Base-by-base conservation (phyloP, 1,140 invertebrate genomes). In the Brachionus rubens region DNA sequence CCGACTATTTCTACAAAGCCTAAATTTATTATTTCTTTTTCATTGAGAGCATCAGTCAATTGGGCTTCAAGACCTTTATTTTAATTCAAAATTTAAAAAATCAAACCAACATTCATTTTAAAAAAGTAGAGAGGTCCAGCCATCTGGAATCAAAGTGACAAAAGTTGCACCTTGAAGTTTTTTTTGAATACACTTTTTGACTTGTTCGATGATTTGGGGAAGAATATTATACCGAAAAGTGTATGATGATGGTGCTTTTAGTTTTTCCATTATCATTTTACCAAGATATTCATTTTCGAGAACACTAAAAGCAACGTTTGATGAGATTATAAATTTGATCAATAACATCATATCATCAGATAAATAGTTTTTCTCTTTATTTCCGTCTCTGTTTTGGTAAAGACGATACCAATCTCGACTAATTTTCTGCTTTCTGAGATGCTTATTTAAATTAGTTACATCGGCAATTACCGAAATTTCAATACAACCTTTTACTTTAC, bases 211-310 rank as follows among this genome's bases (percentile, higher is more conserved):
- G 12, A 54, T 26, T 54, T 54, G 50, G 3, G 50, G 16, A 21
- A 54, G 50, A 9, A 54, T 54, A 54, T 54, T 54, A 5, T 54
- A 54, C 21, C 50, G 50, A 54, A 54, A 54, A 24, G 21, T 54
- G 26, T 4, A 26, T 6, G 50, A 24, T 54, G 21, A 54, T 1
- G 16, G 50, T 12, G 26, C 50, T 54, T 26, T 54, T 26, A 54
- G 26, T 6, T 54, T 54, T 14, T 54, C 4, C 24, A 54, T 7
- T 24, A 54, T 26, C 26, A 54, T 24, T 26, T 54, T 54, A 24
- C 50, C 10, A 4, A 54, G 21, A 54, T 24, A 54, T 26, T 54
- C 50, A 54, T 54, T 54, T 54, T 21, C 24, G 12, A 54, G 50
- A 4, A 7, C 50, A 28, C 5, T 54, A 24, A 54, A 24, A 12